Evolutionary conservation across 1,140 invertebrate genomes (phyloP).

Genomic region (Drosophila littoralis): DNA sequence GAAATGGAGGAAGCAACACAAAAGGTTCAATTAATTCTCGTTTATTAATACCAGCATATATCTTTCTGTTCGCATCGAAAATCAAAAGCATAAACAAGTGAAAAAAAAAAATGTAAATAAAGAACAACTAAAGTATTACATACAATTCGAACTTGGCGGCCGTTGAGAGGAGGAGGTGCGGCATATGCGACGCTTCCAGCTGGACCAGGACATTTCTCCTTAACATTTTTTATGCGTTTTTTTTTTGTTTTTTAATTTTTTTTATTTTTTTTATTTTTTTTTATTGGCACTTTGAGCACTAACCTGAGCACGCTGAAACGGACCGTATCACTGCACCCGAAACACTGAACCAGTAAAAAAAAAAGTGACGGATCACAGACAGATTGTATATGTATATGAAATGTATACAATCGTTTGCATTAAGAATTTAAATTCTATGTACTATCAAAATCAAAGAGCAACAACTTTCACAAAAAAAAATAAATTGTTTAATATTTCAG

Average conservation of each 20-base stretch:
- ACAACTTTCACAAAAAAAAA: background rate
- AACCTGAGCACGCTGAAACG: background rate
- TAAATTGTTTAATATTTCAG: background rate
- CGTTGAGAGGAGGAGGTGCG: background rate
- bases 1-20: constrained; percentile 10
- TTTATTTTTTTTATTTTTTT: background rate
- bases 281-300: constrained; percentile 1
- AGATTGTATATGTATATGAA: background rate
- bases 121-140: constrained; percentile 8
- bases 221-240: background rate
- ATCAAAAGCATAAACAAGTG: background rate
- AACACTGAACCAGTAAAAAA: background rate
- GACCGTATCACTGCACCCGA: constrained; percentile 1
- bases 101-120: background rate
- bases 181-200: background rate
- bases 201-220: background rate
- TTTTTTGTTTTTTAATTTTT: background rate
- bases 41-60: background rate
- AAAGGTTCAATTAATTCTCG: constrained; percentile 8
- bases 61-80: background rate
- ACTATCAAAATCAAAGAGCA: background rate
- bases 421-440: no score
- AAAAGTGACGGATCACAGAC: background rate
- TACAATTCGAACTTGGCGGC: constrained; percentile 11
- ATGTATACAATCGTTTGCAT: background rate